phyloP scores from a whole-genome alignment of 1,140 invertebrate species.

The Metaphire vulgaris region DNA sequence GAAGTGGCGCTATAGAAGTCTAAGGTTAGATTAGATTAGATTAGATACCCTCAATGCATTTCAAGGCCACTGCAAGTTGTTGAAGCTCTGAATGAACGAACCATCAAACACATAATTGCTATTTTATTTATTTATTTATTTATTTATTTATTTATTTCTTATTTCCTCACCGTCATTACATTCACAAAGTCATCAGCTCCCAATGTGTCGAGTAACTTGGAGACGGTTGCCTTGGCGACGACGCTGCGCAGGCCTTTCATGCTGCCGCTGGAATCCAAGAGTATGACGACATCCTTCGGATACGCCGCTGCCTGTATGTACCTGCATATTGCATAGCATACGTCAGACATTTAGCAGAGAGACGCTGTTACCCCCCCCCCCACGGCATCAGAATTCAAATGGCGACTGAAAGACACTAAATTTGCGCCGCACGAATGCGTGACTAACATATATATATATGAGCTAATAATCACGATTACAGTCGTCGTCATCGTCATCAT shows the following conservation, averaged over 20 bases:
- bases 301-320: slow-evolving; percentile 95
- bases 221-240: slow-evolving; percentile 83
- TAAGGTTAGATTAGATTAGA: background rate
- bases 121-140: too few relatives aligned
- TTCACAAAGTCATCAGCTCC: slow-evolving; percentile 97
- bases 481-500: background rate
- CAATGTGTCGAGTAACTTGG: slow-evolving; percentile 86
- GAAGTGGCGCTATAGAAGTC: background rate
- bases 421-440: too few relatives aligned
- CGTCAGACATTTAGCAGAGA: background rate
- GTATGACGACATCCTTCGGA: slow-evolving; percentile 92
- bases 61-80: background rate
- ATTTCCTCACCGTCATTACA: slow-evolving; percentile 61
- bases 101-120: background rate
- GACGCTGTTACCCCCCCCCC: too few relatives aligned
- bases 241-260: slow-evolving; percentile 89
- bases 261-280: slow-evolving; percentile 89
- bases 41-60: background rate
- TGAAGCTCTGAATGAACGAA: background rate
- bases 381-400: background rate
- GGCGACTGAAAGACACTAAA: background rate
- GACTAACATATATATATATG: background rate
- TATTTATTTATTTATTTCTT: too few relatives aligned
- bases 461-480: background rate
- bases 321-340: slow-evolving; percentile 37